These are phyloP conservation scores for Megalopta genalis DNA, from an alignment of 1,140 invertebrate genomes.

Conservation along the genomic window DNA sequence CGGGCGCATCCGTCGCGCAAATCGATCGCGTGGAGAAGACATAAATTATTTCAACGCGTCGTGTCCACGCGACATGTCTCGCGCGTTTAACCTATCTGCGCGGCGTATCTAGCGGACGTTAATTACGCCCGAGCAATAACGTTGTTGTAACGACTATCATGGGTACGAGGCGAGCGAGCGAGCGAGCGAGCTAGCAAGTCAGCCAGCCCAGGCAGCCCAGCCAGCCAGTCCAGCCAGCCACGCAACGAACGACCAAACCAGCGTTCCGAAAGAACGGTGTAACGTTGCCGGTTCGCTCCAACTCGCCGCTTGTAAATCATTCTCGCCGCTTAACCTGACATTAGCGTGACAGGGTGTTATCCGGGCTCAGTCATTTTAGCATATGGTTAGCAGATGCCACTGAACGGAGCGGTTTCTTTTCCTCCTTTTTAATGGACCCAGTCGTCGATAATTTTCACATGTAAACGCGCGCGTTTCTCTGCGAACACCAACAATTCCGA, in stretches of 20 bases:
- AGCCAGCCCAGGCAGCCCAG: background rate
- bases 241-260: no score
- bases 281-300: constrained; percentile 38
- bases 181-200: background rate
- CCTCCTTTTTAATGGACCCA: constrained; percentile 52
- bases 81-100: constrained; percentile 49
- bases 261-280: constrained; percentile 15
- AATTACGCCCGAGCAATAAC: constrained; percentile 46
- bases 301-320: constrained; percentile 66
- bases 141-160: constrained; percentile 45
- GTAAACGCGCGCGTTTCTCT: constrained; percentile 29
- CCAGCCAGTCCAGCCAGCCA: no score
- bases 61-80: constrained; percentile 29
- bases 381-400: constrained; percentile 67
- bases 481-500: background rate
- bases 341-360: constrained; percentile 66
- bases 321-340: constrained; percentile 67
- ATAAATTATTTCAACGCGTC: constrained; percentile 50
- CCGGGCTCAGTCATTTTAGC: constrained; percentile 57
- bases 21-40: background rate
- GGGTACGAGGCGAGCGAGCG: background rate
- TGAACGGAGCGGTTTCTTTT: constrained; percentile 33
- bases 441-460: constrained; percentile 53
- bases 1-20: constrained; percentile 7
- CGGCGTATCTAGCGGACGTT: constrained; percentile 47